Evolutionary conservation across 2,113 vertebrate genomes (phyloP).

Genomic region (Thamnophis sirtalis): DNA sequence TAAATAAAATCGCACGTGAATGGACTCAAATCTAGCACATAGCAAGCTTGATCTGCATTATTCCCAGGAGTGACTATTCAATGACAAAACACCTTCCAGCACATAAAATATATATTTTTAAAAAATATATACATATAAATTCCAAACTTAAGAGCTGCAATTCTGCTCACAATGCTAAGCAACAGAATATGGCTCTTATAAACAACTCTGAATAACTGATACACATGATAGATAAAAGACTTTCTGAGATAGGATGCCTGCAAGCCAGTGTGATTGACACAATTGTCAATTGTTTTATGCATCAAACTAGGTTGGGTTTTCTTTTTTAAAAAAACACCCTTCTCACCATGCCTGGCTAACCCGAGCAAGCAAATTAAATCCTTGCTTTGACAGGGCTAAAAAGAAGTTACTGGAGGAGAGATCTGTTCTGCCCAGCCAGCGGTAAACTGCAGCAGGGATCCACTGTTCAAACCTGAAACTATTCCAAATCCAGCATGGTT

Average conservation of each 20-base stretch:
- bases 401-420: not conserved
- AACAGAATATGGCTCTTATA: rapidly evolving
- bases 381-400: not conserved
- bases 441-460: not conserved
- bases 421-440: not conserved
- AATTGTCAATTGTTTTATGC: rapidly evolving
- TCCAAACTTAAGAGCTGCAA: rapidly evolving
- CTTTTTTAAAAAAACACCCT: too few relatives aligned
- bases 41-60: not conserved
- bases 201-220: not conserved
- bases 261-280: rapidly evolving
- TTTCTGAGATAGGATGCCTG: rapidly evolving
- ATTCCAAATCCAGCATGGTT: constrained; percentile 1
- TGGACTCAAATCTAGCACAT: rapidly evolving
- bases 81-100: not conserved
- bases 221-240: not conserved
- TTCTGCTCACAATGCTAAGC: rapidly evolving
- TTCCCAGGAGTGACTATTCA: not conserved
- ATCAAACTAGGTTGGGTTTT: not conserved
- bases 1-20: not conserved
- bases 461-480: constrained; percentile 23
- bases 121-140: too few relatives aligned
- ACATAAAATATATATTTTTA: too few relatives aligned
- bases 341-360: not conserved
- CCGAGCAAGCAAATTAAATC: not conserved